These are phyloP conservation scores for Gambusia holbrooki DNA, from an alignment of 2,113 vertebrate genomes.

Conservation along the genomic window DNA sequence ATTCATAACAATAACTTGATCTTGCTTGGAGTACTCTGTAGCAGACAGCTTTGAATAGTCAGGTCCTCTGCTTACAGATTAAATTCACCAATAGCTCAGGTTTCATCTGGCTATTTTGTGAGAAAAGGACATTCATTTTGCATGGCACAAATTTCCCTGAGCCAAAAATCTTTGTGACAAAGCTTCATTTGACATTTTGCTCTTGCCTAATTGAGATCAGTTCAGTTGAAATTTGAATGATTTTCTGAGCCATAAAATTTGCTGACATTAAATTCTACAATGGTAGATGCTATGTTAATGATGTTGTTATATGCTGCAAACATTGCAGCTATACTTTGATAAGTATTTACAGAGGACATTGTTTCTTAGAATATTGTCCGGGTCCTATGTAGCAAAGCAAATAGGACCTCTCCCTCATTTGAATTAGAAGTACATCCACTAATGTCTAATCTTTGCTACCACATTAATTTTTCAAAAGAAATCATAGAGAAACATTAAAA, in stretches of 20 bases:
- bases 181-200: neutral
- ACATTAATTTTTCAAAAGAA: neutral
- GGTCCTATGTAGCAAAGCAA: neutral
- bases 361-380: too few species aligned
- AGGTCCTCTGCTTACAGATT: neutral
- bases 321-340: neutral
- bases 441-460: slow-evolving; percentile 5
- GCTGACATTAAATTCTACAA: too few species aligned
- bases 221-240: neutral
- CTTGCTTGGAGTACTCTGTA: neutral
- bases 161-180: neutral
- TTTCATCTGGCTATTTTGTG: neutral
- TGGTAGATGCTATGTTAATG: too few species aligned
- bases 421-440: neutral
- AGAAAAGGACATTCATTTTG: neutral
- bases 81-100: neutral
- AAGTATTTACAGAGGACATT: too few species aligned
- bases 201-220: neutral
- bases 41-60: neutral
- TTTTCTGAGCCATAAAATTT: neutral
- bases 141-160: neutral
- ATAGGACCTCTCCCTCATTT: neutral
- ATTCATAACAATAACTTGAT: slow-evolving; percentile 1
- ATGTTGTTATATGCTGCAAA: too few species aligned
- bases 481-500: neutral